Conservation (phyloP, 2,797 vertebrate species). For the Chaetophractus vellerosus region DNA sequence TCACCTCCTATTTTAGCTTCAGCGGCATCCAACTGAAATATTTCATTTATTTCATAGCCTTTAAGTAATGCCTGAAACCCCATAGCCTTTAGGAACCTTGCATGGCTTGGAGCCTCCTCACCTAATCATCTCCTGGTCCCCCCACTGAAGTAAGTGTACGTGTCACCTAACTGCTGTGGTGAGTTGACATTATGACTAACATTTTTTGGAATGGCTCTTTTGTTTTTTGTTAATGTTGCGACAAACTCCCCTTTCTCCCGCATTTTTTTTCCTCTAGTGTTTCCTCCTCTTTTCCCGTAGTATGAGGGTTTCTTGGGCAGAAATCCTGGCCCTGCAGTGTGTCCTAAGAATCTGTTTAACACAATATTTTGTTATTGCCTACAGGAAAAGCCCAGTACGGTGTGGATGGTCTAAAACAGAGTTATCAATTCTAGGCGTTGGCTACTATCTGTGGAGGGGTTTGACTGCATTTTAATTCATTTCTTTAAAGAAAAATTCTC, state of each 20-base stretch:
- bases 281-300: slow-evolving; percentile 19
- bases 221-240: background rate
- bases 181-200: slow-evolving; percentile 2
- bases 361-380: background rate
- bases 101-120: background rate
- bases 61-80: slow-evolving; percentile 38
- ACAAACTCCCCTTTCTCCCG: background rate
- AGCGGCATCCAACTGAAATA: background rate
- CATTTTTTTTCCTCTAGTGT: too few species aligned
- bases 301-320: slow-evolving; percentile 18
- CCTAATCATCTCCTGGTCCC: background rate
- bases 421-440: background rate
- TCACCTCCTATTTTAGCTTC: background rate
- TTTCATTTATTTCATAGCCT: slow-evolving; percentile 13
- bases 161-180: background rate
- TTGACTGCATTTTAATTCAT: slow-evolving; percentile 54
- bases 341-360: background rate
- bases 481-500: slow-evolving; percentile 24
- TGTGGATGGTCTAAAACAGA: slow-evolving; percentile 30
- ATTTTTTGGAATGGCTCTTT: slow-evolving; percentile 21
- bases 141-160: background rate
- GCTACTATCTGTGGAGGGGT: background rate
- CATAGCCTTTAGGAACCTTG: background rate
- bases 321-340: slow-evolving; percentile 29
- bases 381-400: background rate